Evolutionary conservation across 1,140 invertebrate species (phyloP).

Genomic region (Drosophila melanica): DNA sequence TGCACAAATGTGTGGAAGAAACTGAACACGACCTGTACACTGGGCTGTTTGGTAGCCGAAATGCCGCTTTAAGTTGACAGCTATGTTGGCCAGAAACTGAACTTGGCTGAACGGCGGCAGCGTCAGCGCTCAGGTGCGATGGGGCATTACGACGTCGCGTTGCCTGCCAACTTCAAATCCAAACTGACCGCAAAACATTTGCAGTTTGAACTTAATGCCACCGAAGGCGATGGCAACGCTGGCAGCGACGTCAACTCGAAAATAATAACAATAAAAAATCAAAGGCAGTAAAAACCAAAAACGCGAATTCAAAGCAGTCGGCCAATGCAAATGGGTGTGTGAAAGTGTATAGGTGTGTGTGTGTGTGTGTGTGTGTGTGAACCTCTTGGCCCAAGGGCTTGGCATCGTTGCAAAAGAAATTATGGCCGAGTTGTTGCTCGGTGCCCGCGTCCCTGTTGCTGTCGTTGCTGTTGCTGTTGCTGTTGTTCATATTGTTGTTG

Average conservation of each 20-base stretch:
- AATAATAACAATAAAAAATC: constrained; percentile 79
- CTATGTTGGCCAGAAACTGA: neutral
- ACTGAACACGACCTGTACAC: constrained; percentile 15
- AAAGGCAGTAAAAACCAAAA: constrained; percentile 67
- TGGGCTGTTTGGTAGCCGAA: constrained; percentile 9
- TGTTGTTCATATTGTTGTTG: constrained; percentile 27
- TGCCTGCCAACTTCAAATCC: constrained; percentile 73
- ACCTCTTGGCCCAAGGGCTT: constrained; percentile 45
- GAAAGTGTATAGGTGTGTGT: neutral
- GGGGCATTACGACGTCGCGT: constrained; percentile 65
- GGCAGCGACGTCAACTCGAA: constrained; percentile 63
- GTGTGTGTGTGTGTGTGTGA: constrained; percentile 10
- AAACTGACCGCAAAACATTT: constrained; percentile 82
- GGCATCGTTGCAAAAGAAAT: constrained; percentile 74
- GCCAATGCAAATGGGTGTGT: constrained; percentile 32
- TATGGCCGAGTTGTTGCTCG: constrained; percentile 53
- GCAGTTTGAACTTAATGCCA: constrained; percentile 77
- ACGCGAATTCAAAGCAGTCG: constrained; percentile 49
- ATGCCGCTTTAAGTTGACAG: constrained; percentile 6
- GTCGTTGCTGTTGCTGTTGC: constrained; percentile 7
- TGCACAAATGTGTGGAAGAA: constrained; percentile 1
- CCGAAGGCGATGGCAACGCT: constrained; percentile 36
- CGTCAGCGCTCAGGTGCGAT: constrained; percentile 44
- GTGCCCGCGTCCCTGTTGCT: constrained; percentile 25
- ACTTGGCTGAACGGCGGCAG: constrained; percentile 7